These are phyloP conservation scores for Coptodon bakossiorum DNA, from an alignment of 2,113 vertebrate species.

Conservation along the genomic window DNA sequence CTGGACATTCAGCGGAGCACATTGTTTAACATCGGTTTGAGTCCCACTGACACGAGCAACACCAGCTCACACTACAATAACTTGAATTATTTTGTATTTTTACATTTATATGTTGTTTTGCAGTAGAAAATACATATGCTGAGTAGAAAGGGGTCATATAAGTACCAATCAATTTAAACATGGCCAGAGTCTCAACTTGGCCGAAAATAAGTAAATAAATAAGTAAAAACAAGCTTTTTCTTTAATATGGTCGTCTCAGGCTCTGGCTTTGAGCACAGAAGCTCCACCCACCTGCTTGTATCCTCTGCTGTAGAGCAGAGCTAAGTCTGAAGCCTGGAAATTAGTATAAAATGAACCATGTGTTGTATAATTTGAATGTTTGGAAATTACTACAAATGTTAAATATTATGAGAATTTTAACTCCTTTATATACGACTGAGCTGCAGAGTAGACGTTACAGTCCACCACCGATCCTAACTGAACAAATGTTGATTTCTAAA, in stretches of 20 bases:
- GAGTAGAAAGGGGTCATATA: neutral
- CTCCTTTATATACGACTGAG: neutral
- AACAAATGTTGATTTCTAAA: neutral
- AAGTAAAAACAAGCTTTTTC: neutral
- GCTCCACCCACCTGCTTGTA: neutral
- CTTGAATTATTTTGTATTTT: neutral
- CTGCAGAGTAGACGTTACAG: neutral
- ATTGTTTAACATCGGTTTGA: neutral
- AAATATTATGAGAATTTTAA: neutral
- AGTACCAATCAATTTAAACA: neutral
- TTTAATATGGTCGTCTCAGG: neutral
- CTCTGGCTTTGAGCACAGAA: neutral
- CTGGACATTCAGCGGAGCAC: neutral
- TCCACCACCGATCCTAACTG: fast-evolving
- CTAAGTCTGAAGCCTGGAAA: neutral
- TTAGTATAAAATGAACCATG: neutral
- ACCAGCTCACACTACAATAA: neutral
- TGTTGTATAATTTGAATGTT: neutral
- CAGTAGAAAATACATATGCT: fast-evolving
- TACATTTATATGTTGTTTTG: neutral
- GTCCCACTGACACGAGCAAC: neutral
- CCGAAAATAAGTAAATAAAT: neutral
- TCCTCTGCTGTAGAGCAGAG: neutral
- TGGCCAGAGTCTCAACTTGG: neutral
- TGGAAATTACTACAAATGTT: neutral